Base-by-base conservation (phyloP, 2,113 vertebrate genomes). In the Australoheros scitulus region DNA sequence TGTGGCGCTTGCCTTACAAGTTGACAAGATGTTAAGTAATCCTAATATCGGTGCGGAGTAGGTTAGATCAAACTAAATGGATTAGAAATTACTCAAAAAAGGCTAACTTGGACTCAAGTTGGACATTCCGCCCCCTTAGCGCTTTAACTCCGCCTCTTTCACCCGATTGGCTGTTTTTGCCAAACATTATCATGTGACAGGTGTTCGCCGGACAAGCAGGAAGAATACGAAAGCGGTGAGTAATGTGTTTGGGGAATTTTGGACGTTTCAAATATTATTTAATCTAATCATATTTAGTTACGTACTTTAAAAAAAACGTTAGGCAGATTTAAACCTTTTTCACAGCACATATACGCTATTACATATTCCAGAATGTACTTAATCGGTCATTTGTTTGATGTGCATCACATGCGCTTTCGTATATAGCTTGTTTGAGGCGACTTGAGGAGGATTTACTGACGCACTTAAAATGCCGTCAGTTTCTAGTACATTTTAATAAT, bases 151-250 rank as follows among this genome's bases (percentile, higher is more conserved):
- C 79, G 17, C 80, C 77, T 26, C 81, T 38, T n/a, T 0, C 1
- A 7, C 52, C 47, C 88, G 74, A 94, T 94, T 93, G 92, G 91
- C 29, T 79, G 65, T 7, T 70, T 0, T 0, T 1, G 7, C 75
- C 1, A 55, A 83, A 83, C 61, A n/a, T 15, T 5, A n/a, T 93
- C 94, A 93, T 6, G 70, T 93, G 92, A 93, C 68, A 1, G 0
- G 6, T 6, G 15, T 8, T 3, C 7, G 3, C 7, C n/a, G 26
- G 7, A 50, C 74, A 82, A 88, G 20, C 85, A 86, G 68, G 90
- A 92, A 93, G 82, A 2, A 11, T 0, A 29, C 43, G 59, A 0
- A 22, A n/a, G 10, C 58, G 86, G 93, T 89, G 78, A 91, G 92
- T 91, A 61, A 64, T 52, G 3, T 32, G 43, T 78, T 7, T 29